Base-by-base conservation (phyloP, 1,140 invertebrate species). In the Euborellia annulipes region DNA sequence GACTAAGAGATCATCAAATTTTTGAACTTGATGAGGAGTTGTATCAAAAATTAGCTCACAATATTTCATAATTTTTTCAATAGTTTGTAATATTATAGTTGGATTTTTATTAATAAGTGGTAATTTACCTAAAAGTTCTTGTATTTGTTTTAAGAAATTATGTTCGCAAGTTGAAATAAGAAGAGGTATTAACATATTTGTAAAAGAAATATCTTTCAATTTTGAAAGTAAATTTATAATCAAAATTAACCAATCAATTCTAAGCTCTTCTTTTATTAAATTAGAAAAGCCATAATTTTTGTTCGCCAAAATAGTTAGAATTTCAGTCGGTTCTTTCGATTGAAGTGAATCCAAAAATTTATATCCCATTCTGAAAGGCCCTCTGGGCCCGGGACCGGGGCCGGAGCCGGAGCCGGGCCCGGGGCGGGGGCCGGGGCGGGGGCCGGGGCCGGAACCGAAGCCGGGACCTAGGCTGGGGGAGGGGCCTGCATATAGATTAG, bases 151-250 rank as follows among this genome's bases (percentile, higher is more conserved):
- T 11, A 66, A 56, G 52, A 66, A 68, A 20, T 58, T 50, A 0
- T 59, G 58, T 50, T 62, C 57, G 41, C 60, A 62, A 17, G 64
- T 41, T 11, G 54, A 55, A n/a, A 62, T 47, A 3, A 70, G 46
- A 13, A 68, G 43, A 44, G 57, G 56, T 1, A 50, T 45, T 50
- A 64, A 66, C 9, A 59, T 48, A 38, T 61, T 55, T 22, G 58
- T 57, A 43, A 68, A 67, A 7, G 58, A 51, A 1, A 58, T 59
- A 36, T 50, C 36, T 20, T 58, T 60, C 13, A 62, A 43, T 58
- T 63, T 66, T 3, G 57, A 43, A 23, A 66, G 32, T 17, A 66
- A 49, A 55, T 59, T 52, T 9, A 54, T 20, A 8, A 56, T 41
- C 3, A 55, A 30, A 23, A 56, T 50, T 11, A 56, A 41, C 14